Evolutionary conservation across 2,888 invertebrate genomes (phyloP), one percentile per base, ranked within the genome.

Genomic region (Ornithoptera alexandrae): DNA sequence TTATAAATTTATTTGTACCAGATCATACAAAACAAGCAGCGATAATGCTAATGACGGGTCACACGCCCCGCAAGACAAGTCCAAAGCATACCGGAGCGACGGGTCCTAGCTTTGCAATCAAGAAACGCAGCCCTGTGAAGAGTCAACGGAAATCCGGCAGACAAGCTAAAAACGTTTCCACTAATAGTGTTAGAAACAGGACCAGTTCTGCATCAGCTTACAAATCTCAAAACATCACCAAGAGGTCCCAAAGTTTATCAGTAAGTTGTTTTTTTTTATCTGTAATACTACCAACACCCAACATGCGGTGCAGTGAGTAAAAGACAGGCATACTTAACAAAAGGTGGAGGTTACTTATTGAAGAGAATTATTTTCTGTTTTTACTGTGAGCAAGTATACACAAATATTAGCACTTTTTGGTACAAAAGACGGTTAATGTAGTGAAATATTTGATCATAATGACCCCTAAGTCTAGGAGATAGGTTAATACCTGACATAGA

Each of bases 1-100:
- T 46, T 15, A 12, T 10, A 15, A 15, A 15, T 46, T 56, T 56
- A n/a, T 56, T 10, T 5, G 36, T 7, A 58, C 0, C 76, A 93
- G 93, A 93, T 75, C 86, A 87, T 75, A 91, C 90, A 6, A 93
- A 93, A 73, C 91, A 86, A 75, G 92, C 89, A 1, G 93, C 92
- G 1, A 80, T 93, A 53, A 84, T 91, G 84, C 75, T 91, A 67
- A 89, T 93, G 87, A 83, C 93, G 15, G 87, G 92, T 1, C 89
- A 87, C 80, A 84, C 87, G 24, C 84, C 87, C 2, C 68, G 59
- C 64, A 68, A 22, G 12, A 1, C 30, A 8, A 24, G 59, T 39
- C 62, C 69, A n/a, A 59, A 50, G 22, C n/a, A 20, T 10, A 58
- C 63, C 46, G 46, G 53, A 6, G 60, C 12, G 15, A 61, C 10